Percentiles rank a stretch among this genome's conserved stretches.
Evolutionary conservation across 2,797 vertebrate species (phyloP).

Genomic region (Phylloscopus collybita): DNA sequence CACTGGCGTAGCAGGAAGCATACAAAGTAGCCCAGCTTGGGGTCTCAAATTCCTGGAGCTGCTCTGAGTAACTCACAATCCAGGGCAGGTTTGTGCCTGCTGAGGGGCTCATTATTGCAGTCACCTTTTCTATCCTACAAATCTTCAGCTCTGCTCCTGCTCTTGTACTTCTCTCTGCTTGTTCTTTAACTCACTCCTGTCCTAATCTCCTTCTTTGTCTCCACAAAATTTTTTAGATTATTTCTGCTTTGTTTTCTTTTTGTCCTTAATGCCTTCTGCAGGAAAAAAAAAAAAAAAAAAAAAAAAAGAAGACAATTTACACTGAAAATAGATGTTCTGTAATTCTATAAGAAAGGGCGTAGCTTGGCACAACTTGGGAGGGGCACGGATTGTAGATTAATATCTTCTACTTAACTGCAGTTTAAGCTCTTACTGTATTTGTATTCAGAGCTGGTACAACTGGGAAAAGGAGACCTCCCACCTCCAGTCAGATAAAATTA

Average conservation of each 20-base stretch:
- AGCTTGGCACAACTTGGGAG: background rate
- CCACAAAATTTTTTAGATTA: background rate
- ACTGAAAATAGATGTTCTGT: background rate
- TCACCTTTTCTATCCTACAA: background rate
- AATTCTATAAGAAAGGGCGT: background rate
- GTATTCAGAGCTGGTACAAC: background rate
- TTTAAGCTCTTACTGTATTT: background rate
- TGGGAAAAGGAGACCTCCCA: background rate
- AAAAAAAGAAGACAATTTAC: background rate
- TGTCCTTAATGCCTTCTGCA: background rate
- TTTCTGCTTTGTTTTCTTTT: background rate
- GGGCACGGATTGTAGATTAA: fast-evolving
- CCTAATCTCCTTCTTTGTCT: background rate
- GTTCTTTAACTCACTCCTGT: background rate
- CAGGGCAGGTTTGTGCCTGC: background rate
- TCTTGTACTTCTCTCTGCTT: background rate
- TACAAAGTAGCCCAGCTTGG: background rate
- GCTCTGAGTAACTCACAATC: background rate
- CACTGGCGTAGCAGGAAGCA: background rate
- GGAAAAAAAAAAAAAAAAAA: background rate
- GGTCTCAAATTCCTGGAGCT: background rate
- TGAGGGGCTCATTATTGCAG: background rate
- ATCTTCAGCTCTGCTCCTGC: background rate
- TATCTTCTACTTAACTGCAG: background rate
- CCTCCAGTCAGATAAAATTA: background rate